These are phyloP conservation scores for Poeciliopsis paucimaculata DNA, from an alignment of 2,797 vertebrate genomes.

Conservation along the genomic window DNA sequence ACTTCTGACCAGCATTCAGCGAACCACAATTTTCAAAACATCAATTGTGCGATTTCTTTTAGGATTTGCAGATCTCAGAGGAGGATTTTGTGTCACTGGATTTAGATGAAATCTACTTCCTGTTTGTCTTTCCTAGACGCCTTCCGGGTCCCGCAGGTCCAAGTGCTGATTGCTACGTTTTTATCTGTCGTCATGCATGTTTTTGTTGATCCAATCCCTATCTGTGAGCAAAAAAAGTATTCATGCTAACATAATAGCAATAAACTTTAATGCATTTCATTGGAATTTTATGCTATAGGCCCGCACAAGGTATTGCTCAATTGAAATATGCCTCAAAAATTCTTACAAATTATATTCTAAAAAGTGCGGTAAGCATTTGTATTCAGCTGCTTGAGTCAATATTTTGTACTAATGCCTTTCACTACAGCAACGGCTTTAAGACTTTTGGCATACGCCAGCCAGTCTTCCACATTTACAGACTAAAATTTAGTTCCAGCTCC, in stretches of 20 bases:
- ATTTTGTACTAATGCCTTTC: neutral
- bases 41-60: neutral
- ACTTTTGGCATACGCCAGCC: neutral
- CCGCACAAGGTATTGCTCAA: neutral
- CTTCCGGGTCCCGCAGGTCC: neutral
- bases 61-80: neutral
- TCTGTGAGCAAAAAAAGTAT: constrained; percentile 8
- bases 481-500: neutral
- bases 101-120: neutral
- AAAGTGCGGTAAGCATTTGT: neutral
- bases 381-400: neutral
- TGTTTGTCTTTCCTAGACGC: neutral
- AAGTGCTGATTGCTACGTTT: constrained; percentile 59
- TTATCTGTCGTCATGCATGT: constrained; percentile 53
- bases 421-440: neutral
- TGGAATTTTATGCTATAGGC: neutral
- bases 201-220: constrained; percentile 20
- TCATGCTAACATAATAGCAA: too few relatives aligned
- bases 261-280: neutral
- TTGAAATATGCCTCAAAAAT: neutral
- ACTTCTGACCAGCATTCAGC: neutral
- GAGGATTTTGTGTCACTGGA: neutral
- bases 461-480: neutral
- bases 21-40: neutral
- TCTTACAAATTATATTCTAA: neutral